Conservation (phyloP, 2,797 vertebrate genomes). For the Tamandua tetradactyla region DNA sequence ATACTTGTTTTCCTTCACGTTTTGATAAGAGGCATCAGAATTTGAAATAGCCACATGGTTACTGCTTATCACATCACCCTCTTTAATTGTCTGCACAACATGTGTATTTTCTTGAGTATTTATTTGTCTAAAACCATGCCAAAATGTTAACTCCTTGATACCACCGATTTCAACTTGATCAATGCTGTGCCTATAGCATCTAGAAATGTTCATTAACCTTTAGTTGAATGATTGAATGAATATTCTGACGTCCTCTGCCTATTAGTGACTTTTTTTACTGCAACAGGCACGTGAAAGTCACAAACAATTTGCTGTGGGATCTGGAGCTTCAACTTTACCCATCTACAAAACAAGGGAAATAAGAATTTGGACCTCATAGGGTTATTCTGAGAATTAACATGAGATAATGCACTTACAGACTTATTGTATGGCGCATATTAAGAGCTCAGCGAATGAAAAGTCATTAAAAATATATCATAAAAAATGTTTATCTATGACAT, state of each 20-base stretch:
- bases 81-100: neutral
- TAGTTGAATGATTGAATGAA: neutral
- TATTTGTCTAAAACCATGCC: neutral
- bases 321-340: neutral
- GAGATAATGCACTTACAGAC: neutral
- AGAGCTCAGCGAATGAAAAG: slow-evolving; percentile 13
- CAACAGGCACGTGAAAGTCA: neutral
- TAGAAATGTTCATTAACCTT: neutral
- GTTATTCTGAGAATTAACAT: neutral
- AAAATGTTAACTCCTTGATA: neutral
- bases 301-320: neutral
- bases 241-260: neutral
- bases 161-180: neutral
- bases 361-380: neutral
- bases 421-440: neutral
- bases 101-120: neutral
- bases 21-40: neutral
- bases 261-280: neutral
- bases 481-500: neutral
- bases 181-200: neutral
- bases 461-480: neutral
- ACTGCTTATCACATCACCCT: neutral
- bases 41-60: neutral
- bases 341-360: neutral
- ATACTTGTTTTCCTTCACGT: neutral